These are phyloP conservation scores for Myoxocephalus aenaeus DNA, from an alignment of 2,797 vertebrate species.

Conservation along the genomic window DNA sequence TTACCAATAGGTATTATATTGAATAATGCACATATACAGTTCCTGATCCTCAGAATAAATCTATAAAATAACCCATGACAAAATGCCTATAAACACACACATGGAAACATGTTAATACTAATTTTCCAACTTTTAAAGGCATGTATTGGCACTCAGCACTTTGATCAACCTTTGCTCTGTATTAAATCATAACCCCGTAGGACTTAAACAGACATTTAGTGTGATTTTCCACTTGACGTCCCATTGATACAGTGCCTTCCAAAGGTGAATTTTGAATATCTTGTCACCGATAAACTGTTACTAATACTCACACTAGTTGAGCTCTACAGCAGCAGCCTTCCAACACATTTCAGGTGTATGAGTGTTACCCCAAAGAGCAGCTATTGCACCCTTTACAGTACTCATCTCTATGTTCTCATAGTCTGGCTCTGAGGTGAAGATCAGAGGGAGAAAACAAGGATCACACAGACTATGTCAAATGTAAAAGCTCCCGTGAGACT, in stretches of 20 bases:
- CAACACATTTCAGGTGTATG: constrained; percentile 15
- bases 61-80: background rate
- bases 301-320: constrained; percentile 5
- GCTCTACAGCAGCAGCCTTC: constrained; percentile 4
- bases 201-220: background rate
- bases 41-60: background rate
- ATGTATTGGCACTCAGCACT: background rate
- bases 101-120: no score
- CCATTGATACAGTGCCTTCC: background rate
- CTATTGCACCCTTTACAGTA: constrained; percentile 12
- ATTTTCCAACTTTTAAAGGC: background rate
- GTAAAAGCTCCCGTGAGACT: constrained; percentile 63
- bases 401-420: constrained; percentile 14
- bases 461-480: constrained; percentile 54
- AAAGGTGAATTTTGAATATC: constrained; percentile 24
- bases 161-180: background rate
- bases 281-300: constrained; percentile 34
- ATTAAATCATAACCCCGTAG: background rate
- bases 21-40: background rate
- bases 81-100: background rate
- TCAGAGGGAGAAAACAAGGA: constrained; percentile 46
- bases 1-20: background rate
- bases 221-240: background rate
- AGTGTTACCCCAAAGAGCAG: constrained; percentile 28
- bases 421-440: constrained; percentile 41